These are phyloP conservation scores for Falco concolor DNA, from an alignment of 2,797 vertebrate species.

Conservation along the genomic window DNA sequence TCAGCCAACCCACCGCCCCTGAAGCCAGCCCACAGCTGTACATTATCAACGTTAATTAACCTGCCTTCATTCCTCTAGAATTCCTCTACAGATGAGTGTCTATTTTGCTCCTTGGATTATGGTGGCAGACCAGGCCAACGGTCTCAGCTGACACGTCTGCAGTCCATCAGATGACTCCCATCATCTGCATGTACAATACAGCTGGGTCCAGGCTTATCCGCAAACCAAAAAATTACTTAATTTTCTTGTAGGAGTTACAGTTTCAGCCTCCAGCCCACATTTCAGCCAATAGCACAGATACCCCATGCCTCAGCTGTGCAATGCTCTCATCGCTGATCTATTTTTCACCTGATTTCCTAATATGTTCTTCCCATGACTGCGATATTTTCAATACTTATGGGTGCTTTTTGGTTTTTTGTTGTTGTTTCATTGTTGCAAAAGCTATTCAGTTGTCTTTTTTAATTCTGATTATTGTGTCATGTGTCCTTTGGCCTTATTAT, in stretches of 20 bases:
- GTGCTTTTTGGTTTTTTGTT: neutral
- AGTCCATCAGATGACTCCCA: neutral
- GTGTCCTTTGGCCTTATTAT: neutral
- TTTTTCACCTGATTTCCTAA: neutral
- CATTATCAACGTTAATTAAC: too few species aligned
- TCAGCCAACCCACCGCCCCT: too few species aligned
- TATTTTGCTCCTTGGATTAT: neutral
- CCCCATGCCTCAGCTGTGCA: neutral
- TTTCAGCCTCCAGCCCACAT: neutral
- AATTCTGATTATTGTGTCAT: neutral
- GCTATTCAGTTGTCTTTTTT: neutral
- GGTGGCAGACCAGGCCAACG: neutral
- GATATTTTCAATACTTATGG: neutral
- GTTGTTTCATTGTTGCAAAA: neutral
- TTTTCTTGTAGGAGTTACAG: neutral
- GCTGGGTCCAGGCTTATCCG: neutral
- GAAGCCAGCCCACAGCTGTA: too few species aligned
- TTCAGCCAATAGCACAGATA: neutral
- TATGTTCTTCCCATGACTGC: neutral
- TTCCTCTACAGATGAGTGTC: neutral
- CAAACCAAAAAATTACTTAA: neutral
- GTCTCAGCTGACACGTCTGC: neutral
- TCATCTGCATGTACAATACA: neutral
- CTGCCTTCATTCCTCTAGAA: too few species aligned
- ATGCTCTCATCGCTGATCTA: neutral